Conservation (phyloP, 2,113 vertebrate genomes). For the Steatornis caripensis region DNA sequence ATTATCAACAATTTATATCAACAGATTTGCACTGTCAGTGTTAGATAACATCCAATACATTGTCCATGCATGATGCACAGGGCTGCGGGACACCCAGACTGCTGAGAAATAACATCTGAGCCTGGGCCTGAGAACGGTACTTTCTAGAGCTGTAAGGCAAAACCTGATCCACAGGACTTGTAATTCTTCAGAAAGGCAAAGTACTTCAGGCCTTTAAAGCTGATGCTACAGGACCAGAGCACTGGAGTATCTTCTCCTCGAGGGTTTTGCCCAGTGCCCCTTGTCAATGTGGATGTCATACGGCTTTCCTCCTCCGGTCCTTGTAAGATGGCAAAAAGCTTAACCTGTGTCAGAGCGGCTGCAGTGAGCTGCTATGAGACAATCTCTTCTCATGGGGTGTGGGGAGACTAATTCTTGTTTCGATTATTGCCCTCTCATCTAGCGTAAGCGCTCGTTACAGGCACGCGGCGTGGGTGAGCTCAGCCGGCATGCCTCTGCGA, state of each 20-base stretch:
- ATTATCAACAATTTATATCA: not conserved
- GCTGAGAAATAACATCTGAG: no score
- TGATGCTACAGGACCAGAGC: not conserved
- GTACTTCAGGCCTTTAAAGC: not conserved
- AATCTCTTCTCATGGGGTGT: not conserved
- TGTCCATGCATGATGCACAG: accelerated
- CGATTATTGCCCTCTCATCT: not conserved
- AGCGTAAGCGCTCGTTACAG: not conserved
- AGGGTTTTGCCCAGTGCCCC: not conserved
- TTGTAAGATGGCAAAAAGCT: not conserved
- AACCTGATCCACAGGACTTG: not conserved
- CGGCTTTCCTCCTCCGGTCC: not conserved
- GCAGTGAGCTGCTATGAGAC: not conserved
- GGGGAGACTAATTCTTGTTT: not conserved
- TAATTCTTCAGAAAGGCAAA: not conserved
- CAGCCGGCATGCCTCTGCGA: no score
- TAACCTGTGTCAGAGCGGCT: not conserved
- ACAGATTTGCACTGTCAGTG: not conserved
- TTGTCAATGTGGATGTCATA: accelerated
- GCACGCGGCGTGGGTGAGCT: no score
- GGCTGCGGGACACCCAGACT: not conserved
- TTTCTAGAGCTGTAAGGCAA: not conserved
- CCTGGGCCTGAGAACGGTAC: not conserved
- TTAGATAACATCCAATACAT: accelerated
- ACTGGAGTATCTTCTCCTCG: not conserved